Conservation (phyloP, 53 echinoderm and acorn worm species). For the Astropecten irregularis region DNA sequence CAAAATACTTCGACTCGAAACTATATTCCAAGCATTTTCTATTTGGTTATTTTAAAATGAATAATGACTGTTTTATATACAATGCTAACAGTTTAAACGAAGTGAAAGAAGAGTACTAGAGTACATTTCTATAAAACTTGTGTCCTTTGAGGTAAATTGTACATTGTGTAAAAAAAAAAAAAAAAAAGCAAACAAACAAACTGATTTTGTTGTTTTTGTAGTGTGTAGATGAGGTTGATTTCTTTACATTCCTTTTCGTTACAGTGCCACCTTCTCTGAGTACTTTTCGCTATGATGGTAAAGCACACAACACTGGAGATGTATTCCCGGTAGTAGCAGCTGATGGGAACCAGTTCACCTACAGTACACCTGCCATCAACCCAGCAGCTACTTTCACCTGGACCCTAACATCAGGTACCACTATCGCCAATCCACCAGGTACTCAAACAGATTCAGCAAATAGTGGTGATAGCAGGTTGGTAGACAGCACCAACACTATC, state of each 20-base stretch:
- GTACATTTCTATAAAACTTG: too few relatives aligned
- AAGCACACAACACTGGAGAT: not conserved
- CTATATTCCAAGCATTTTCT: too few relatives aligned
- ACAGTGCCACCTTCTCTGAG: not conserved
- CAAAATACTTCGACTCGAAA: too few relatives aligned
- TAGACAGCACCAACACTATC: slow-evolving; percentile 1
- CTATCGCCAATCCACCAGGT: not conserved
- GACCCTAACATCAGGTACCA: not conserved
- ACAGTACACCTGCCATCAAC: not conserved
- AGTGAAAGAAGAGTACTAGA: too few relatives aligned
- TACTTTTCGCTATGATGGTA: not conserved
- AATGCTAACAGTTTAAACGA: too few relatives aligned
- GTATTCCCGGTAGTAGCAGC: not conserved
- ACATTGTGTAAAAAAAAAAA: too few relatives aligned
- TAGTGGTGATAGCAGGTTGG: not conserved
- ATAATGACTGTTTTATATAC: too few relatives aligned
- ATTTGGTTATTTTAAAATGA: too few relatives aligned
- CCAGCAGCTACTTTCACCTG: slow-evolving; percentile 1
- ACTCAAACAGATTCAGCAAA: not conserved
- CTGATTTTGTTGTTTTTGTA: too few relatives aligned
- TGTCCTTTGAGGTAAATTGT: not conserved
- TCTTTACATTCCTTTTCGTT: not conserved
- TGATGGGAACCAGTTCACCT: not conserved
- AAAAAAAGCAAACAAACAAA: too few relatives aligned
- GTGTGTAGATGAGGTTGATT: too few relatives aligned